Evolutionary conservation across 2,797 vertebrate genomes (phyloP).

Genomic region (Clarias platycephalus): DNA sequence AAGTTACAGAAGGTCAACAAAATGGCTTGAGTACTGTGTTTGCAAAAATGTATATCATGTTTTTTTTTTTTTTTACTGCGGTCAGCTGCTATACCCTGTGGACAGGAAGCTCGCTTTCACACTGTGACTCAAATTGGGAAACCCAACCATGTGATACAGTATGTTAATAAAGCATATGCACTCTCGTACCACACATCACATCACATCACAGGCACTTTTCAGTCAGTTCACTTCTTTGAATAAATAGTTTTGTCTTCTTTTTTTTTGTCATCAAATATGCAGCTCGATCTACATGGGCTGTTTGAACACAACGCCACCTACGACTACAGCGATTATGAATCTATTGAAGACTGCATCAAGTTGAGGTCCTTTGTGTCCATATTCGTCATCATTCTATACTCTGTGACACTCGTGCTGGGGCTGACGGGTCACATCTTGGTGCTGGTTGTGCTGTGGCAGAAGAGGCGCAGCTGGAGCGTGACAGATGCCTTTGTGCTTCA

Average conservation of each 20-base stretch:
- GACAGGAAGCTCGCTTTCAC: constrained; percentile 42
- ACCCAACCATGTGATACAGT: constrained; percentile 59
- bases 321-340: constrained; percentile 61
- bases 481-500: constrained; percentile 84
- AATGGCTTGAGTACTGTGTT: not conserved
- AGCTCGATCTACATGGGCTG: constrained; percentile 59
- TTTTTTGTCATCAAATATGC: constrained; percentile 37
- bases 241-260: not conserved
- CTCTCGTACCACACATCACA: constrained; percentile 4
- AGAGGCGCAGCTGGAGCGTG: constrained; percentile 67
- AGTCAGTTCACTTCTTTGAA: not conserved
- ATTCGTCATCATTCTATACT: constrained; percentile 74
- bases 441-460: constrained; percentile 67
- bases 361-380: constrained; percentile 49
- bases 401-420: constrained; percentile 70
- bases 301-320: constrained; percentile 49
- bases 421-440: constrained; percentile 69
- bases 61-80: not conserved
- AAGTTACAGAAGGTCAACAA: not conserved
- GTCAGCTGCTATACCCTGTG: not conserved
- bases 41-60: no score
- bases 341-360: not conserved
- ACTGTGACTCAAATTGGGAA: constrained; percentile 58
- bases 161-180: constrained; percentile 8
- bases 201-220: not conserved